phyloP scores from a whole-genome alignment of 2,113 vertebrate species.

The Gorsachius goisagi region DNA sequence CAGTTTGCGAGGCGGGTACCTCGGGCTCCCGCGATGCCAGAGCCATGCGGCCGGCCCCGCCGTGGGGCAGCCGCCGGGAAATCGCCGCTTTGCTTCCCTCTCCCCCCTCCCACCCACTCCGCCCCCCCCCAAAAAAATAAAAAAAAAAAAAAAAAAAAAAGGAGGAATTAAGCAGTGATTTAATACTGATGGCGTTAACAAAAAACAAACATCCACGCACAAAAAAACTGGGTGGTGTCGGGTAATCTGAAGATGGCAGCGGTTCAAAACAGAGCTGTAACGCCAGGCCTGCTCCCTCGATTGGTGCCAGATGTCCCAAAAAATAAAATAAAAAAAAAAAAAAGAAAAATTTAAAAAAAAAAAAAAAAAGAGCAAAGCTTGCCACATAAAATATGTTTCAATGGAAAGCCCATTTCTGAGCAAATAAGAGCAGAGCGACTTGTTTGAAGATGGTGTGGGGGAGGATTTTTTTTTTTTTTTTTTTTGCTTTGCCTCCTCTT shows the following conservation, averaged over 20 bases:
- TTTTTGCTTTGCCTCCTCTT: constrained; percentile 7
- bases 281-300: constrained; percentile 76
- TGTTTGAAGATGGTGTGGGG: constrained; percentile 70
- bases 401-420: constrained; percentile 77
- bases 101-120: rapidly evolving
- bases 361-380: constrained; percentile 62
- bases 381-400: constrained; percentile 86
- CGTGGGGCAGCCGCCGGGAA: neutral
- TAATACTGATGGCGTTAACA: constrained; percentile 29
- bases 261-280: constrained; percentile 85
- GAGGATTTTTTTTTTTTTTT: neutral
- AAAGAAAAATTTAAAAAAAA: neutral
- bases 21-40: neutral
- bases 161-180: constrained; percentile 30
- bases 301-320: constrained; percentile 92
- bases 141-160: too few relatives aligned
- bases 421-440: constrained; percentile 33
- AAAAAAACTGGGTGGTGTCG: constrained; percentile 77
- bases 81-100: neutral
- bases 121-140: too few relatives aligned
- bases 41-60: neutral
- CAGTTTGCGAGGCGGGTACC: constrained; percentile 72
- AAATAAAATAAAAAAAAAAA: constrained; percentile 10
- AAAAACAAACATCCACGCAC: constrained; percentile 9
- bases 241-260: constrained; percentile 85